Evolutionary conservation across 2,797 vertebrate genomes (phyloP).

Genomic region (Xerus rutilus): DNA sequence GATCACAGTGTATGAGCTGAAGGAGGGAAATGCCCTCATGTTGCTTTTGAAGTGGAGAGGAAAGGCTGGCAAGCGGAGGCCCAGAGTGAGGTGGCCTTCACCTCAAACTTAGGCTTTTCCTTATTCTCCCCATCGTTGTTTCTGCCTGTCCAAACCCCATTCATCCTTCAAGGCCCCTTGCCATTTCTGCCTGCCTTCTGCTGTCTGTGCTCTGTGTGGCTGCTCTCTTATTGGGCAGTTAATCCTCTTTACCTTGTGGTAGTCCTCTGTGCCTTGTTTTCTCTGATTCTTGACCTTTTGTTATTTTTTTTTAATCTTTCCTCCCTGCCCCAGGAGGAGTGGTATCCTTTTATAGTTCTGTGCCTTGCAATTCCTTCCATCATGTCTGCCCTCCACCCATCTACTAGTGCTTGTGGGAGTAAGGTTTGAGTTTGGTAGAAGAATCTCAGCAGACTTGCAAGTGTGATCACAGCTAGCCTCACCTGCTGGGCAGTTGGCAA

Average conservation of each 20-base stretch:
- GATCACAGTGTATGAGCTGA: accelerated
- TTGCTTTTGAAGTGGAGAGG: background rate
- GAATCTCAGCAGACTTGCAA: background rate
- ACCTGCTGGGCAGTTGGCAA: background rate
- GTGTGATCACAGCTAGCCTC: background rate
- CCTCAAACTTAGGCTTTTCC: background rate
- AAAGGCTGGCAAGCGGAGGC: background rate
- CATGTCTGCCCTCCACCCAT: background rate
- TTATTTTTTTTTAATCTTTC: background rate
- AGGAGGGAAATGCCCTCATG: background rate
- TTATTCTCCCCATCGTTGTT: background rate
- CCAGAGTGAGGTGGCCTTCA: background rate
- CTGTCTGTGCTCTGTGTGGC: accelerated
- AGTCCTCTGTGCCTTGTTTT: background rate
- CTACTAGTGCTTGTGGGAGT: background rate
- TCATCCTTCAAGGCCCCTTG: accelerated
- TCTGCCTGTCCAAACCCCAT: no score
- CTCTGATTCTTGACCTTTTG: background rate
- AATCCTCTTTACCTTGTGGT: background rate
- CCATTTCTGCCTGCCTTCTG: background rate
- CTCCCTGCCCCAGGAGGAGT: background rate
- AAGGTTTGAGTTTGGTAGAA: background rate
- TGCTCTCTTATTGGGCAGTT: background rate
- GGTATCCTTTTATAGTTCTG: no score
- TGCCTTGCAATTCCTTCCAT: background rate